A percentile compares a stretch with the other conserved stretches of the same genome.
These are phyloP conservation scores for Cheirogaleus major DNA, from an alignment of 2,797 vertebrate species.

Conservation along the genomic window DNA sequence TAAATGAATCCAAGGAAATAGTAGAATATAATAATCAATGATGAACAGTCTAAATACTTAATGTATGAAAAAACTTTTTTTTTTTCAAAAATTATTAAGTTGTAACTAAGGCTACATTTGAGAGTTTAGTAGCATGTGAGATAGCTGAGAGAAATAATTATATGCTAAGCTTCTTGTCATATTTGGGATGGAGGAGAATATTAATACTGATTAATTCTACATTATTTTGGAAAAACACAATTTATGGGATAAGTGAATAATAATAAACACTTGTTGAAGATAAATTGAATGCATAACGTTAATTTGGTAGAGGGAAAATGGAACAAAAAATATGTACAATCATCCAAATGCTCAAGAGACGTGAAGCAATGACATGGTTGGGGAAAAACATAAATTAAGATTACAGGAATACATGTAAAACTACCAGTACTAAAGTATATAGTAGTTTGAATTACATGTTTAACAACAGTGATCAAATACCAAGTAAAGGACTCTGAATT, in stretches of 20 bases:
- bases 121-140: neutral
- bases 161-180: neutral
- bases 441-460: neutral
- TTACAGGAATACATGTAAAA: neutral
- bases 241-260: neutral
- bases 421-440: neutral
- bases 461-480: neutral
- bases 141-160: neutral
- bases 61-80: neutral
- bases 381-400: neutral
- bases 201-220: neutral
- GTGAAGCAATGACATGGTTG: neutral
- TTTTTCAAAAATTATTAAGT: neutral
- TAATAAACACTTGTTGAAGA: neutral
- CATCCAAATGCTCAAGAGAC: neutral
- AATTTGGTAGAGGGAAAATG: neutral
- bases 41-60: neutral
- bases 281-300: neutral
- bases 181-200: neutral
- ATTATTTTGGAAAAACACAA: neutral
- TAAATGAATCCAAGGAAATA: neutral
- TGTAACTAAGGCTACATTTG: neutral
- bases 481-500: neutral
- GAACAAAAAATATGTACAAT: neutral
- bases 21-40: neutral